A percentile compares a stretch with the other conserved stretches of the same genome.
These are phyloP conservation scores for Thelaira solivaga DNA, from an alignment of 2,888 invertebrate species.

Conservation along the genomic window DNA sequence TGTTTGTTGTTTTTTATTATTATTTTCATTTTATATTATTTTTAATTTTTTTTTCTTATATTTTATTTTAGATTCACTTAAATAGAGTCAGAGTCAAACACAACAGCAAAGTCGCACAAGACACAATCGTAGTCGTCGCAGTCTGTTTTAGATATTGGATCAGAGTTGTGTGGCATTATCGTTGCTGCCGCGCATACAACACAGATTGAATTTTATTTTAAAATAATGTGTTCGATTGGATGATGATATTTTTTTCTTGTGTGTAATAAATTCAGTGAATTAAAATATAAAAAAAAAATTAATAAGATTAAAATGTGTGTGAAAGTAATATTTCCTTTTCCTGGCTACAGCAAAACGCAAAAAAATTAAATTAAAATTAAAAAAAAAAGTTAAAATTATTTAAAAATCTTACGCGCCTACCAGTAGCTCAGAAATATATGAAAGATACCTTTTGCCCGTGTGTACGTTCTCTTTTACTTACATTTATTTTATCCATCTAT, in stretches of 20 bases:
- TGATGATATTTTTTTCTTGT: constrained; percentile 9
- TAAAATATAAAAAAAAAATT: constrained; percentile 2
- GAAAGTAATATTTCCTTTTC: constrained; percentile 35
- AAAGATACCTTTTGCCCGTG: constrained; percentile 24
- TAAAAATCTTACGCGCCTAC: constrained; percentile 43
- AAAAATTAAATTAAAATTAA: not conserved
- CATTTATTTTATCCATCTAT: not conserved
- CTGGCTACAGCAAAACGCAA: constrained; percentile 20
- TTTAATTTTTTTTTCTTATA: constrained; percentile 41
- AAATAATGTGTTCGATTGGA: not conserved
- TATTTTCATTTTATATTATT: constrained; percentile 50
- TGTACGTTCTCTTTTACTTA: not conserved
- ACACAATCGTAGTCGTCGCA: constrained; percentile 56
- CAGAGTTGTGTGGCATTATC: constrained; percentile 56
- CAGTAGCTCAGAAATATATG: constrained; percentile 44
- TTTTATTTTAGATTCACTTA: constrained; percentile 55
- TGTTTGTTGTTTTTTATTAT: constrained; percentile 33
- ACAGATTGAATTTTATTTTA: constrained; percentile 12
- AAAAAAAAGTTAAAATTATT: constrained; percentile 41
- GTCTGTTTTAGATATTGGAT: constrained; percentile 61
- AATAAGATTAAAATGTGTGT: not conserved
- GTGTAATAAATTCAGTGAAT: constrained; percentile 1
- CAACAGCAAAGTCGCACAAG: constrained; percentile 54
- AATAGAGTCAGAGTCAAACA: constrained; percentile 55
- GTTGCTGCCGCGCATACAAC: constrained; percentile 41